These are phyloP conservation scores for Gallinago paraguaiae DNA, from an alignment of 2,113 vertebrate genomes.

Conservation along the genomic window DNA sequence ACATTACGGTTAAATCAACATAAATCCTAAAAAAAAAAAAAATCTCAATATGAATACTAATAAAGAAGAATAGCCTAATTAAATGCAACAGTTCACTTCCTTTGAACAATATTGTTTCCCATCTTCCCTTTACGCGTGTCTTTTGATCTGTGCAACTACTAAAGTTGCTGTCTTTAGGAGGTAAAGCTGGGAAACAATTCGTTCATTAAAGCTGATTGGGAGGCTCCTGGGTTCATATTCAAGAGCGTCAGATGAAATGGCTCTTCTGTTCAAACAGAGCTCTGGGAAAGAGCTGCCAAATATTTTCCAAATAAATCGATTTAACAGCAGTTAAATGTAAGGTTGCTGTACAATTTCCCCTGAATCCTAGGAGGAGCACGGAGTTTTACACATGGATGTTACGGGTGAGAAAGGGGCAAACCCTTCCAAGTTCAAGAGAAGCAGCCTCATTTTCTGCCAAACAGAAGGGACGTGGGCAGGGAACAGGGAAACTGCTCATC, in stretches of 20 bases:
- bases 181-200: slow-evolving; percentile 71
- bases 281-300: slow-evolving; percentile 19
- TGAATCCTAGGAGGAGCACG: background rate
- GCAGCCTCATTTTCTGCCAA: slow-evolving; percentile 1
- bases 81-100: slow-evolving; percentile 78
- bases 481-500: slow-evolving; percentile 19
- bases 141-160: slow-evolving; percentile 74
- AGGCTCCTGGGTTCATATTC: slow-evolving; percentile 44
- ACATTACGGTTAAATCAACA: slow-evolving; percentile 76
- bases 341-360: background rate
- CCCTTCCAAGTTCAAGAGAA: background rate
- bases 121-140: slow-evolving; percentile 58
- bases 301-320: slow-evolving; percentile 64
- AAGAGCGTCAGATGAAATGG: slow-evolving; percentile 42
- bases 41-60: slow-evolving; percentile 70
- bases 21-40: slow-evolving; percentile 37
- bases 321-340: slow-evolving; percentile 40
- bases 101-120: slow-evolving; percentile 76
- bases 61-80: slow-evolving; percentile 79
- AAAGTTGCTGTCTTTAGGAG: slow-evolving; percentile 74
- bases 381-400: background rate
- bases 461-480: background rate
- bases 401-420: background rate
- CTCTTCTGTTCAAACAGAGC: slow-evolving; percentile 23
- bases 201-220: slow-evolving; percentile 67